These are phyloP conservation scores for Rousettus leschenaultii DNA, from an alignment of 2,113 vertebrate species.

Conservation along the genomic window DNA sequence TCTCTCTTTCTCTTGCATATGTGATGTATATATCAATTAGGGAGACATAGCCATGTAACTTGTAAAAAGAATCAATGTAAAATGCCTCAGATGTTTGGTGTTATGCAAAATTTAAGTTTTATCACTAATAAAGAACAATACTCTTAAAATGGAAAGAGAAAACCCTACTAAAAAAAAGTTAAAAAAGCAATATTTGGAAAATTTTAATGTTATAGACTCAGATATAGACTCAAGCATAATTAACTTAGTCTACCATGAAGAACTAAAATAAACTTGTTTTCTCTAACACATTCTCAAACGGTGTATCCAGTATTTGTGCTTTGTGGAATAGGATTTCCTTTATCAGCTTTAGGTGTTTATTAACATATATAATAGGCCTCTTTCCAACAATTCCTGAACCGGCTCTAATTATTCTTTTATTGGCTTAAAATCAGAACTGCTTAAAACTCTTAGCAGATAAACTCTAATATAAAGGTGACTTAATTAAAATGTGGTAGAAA, in stretches of 20 bases:
- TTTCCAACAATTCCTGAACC: not conserved
- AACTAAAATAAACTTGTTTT: not conserved
- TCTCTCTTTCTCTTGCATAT: not conserved
- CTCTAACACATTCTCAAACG: not conserved
- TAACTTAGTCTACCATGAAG: not conserved
- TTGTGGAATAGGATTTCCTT: not conserved
- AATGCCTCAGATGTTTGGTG: not conserved
- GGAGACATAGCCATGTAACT: not conserved
- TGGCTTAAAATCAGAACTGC: constrained; percentile 17
- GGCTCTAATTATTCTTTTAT: constrained; percentile 18
- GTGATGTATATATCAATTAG: not conserved
- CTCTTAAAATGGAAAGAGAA: not conserved
- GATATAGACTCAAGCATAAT: not conserved
- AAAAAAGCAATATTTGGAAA: not conserved
- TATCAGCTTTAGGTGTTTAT: constrained; percentile 5
- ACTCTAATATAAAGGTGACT: not conserved
- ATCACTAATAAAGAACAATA: not conserved
- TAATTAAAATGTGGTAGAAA: constrained; percentile 28
- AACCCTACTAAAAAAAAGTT: not conserved
- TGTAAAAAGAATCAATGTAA: not conserved
- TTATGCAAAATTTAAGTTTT: not conserved
- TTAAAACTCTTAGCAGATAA: not conserved
- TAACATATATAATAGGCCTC: not conserved
- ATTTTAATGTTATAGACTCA: not conserved
- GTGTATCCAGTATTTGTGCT: not conserved